phyloP scores from a whole-genome alignment of 2,888 invertebrate species.

The Philhelius pedissequus region DNA sequence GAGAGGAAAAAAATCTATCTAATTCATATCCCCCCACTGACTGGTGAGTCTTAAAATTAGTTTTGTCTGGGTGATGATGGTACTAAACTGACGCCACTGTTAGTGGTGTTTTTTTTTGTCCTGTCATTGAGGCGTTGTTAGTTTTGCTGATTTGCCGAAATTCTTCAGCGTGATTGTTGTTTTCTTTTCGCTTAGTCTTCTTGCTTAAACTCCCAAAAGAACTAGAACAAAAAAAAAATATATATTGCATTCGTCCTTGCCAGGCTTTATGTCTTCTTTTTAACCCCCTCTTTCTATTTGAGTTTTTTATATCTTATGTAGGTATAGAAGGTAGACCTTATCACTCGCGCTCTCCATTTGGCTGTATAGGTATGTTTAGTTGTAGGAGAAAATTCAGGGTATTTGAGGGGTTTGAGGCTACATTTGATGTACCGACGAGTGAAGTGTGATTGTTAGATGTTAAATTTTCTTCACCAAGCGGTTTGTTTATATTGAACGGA shows the following conservation, averaged over 20 bases:
- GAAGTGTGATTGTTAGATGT: constrained; percentile 67
- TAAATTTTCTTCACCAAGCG: constrained; percentile 51
- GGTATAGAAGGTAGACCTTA: constrained; percentile 29
- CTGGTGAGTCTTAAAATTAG: not conserved
- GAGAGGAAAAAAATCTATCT: constrained; percentile 28
- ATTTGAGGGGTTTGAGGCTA: not conserved
- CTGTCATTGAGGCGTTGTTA: constrained; percentile 56
- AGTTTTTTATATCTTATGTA: constrained; percentile 9
- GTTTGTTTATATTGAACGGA: constrained; percentile 52
- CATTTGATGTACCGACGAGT: constrained; percentile 57
- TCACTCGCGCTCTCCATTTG: not conserved
- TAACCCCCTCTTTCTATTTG: not conserved
- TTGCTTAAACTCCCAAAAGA: not conserved
- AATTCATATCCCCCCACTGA: constrained; percentile 51
- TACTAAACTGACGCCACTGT: not conserved
- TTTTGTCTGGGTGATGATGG: constrained; percentile 13
- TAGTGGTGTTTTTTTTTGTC: not conserved
- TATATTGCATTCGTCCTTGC: constrained; percentile 43
- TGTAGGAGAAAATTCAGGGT: not conserved
- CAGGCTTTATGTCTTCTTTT: constrained; percentile 9
- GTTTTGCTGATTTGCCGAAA: constrained; percentile 65
- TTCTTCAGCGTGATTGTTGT: constrained; percentile 58
- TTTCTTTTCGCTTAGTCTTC: constrained; percentile 17
- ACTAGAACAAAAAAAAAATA: not conserved
- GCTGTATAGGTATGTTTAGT: too few relatives aligned